These are phyloP conservation scores for Listrodromus nycthemerus DNA, from an alignment of 2,888 invertebrate species.

Conservation along the genomic window DNA sequence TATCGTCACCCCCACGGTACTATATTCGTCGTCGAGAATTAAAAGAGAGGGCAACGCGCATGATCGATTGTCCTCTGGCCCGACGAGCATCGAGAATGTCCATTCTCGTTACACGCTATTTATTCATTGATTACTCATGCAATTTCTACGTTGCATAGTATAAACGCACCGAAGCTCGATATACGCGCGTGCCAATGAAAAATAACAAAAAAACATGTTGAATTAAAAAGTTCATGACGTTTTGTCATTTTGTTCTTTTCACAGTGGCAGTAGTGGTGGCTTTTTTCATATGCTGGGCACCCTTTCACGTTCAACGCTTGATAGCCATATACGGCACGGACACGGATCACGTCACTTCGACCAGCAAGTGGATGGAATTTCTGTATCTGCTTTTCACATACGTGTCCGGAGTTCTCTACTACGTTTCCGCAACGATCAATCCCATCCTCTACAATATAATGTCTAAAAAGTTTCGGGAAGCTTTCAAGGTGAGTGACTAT, in stretches of 20 bases:
- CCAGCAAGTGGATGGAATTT: slow-evolving; percentile 84
- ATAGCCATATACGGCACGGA: slow-evolving; percentile 90
- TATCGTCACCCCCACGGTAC: not conserved
- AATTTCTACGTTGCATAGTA: not conserved
- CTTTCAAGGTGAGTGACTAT: slow-evolving; percentile 91
- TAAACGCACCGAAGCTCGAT: not conserved
- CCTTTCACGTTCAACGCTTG: slow-evolving; percentile 96
- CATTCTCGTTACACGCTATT: slow-evolving; percentile 15
- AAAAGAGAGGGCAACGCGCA: slow-evolving; percentile 30
- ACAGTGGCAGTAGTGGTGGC: slow-evolving; percentile 96
- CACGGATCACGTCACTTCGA: slow-evolving; percentile 77
- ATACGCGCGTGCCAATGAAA: not conserved
- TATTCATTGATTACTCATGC: slow-evolving; percentile 27
- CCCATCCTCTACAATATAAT: slow-evolving; percentile 97
- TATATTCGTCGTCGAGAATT: slow-evolving; percentile 38
- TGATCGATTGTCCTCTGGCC: slow-evolving; percentile 41
- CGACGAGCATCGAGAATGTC: slow-evolving; percentile 6
- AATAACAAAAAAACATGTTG: not conserved
- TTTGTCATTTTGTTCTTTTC: slow-evolving; percentile 17
- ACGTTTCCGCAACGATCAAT: slow-evolving; percentile 96
- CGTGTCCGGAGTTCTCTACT: slow-evolving; percentile 95
- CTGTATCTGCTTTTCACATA: slow-evolving; percentile 91
- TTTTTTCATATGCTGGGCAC: slow-evolving; percentile 96
- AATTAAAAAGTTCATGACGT: not conserved
- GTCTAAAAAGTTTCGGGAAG: slow-evolving; percentile 97